These are phyloP conservation scores for Melitaea athalia DNA, from an alignment of 2,888 invertebrate species.

Conservation along the genomic window DNA sequence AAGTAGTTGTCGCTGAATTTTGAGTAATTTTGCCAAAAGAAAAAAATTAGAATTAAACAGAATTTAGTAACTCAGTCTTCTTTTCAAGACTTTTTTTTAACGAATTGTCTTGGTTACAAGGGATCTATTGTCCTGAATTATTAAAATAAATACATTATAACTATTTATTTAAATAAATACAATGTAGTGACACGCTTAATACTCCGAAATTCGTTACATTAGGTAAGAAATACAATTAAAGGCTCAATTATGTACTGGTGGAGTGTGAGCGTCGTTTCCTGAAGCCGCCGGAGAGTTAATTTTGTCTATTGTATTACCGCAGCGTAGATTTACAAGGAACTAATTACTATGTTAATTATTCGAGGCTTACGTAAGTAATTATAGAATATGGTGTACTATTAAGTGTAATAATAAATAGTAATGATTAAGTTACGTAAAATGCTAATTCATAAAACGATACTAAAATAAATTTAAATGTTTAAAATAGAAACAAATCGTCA, in stretches of 20 bases:
- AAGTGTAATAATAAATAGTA: slow-evolving; percentile 5
- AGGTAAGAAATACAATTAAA: slow-evolving; percentile 22
- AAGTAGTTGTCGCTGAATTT: too few species aligned
- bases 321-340: slow-evolving; percentile 10
- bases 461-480: too few species aligned
- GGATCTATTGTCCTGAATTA: too few species aligned
- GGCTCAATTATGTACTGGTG: slow-evolving; percentile 19
- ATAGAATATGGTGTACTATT: not conserved
- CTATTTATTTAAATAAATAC: slow-evolving; percentile 12
- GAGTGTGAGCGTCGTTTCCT: slow-evolving; percentile 12
- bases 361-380: not conserved
- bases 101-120: too few species aligned
- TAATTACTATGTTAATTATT: slow-evolving; percentile 12
- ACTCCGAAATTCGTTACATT: slow-evolving; percentile 18
- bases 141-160: too few species aligned
- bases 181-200: slow-evolving; percentile 13
- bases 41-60: too few species aligned
- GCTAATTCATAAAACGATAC: not conserved
- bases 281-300: slow-evolving; percentile 20
- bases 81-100: too few species aligned
- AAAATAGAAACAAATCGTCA: too few species aligned
- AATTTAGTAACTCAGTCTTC: too few species aligned
- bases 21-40: too few species aligned
- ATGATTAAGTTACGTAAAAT: not conserved
- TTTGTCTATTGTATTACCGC: slow-evolving; percentile 12